phyloP scores from a whole-genome alignment of 2,888 invertebrate genomes.

The Polyommatus icarus region DNA sequence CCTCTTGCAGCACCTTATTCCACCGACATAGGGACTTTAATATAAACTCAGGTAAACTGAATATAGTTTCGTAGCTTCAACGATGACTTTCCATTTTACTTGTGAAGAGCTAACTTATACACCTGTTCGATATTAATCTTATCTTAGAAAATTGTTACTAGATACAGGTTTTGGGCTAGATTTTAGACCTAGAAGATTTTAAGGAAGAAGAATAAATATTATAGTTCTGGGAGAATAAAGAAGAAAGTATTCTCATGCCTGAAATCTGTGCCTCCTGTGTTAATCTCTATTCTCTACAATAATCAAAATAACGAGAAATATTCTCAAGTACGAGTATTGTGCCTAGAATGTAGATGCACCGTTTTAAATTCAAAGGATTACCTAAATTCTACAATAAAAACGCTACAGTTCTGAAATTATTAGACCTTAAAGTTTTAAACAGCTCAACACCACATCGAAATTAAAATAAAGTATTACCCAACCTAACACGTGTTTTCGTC shows the following conservation, averaged over 20 bases:
- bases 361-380: too few species aligned
- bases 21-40: background rate
- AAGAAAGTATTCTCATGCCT: background rate
- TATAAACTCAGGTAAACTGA: background rate
- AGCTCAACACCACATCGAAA: background rate
- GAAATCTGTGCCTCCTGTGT: background rate
- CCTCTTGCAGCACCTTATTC: background rate
- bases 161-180: background rate
- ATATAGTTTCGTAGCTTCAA: background rate
- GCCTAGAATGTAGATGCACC: too few species aligned
- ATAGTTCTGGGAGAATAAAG: background rate
- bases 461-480: background rate
- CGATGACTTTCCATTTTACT: background rate
- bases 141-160: background rate
- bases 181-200: background rate
- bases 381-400: too few species aligned
- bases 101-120: background rate
- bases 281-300: too few species aligned
- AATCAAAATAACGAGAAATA: too few species aligned
- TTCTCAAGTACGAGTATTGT: too few species aligned
- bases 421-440: background rate
- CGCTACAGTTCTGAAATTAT: too few species aligned
- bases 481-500: slow-evolving; percentile 12
- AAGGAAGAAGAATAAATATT: background rate
- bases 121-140: background rate